Percentiles rank a stretch among this genome's conserved stretches.
These are phyloP conservation scores for Siphonodentalium dalli DNA, from an alignment of 2,888 invertebrate genomes.

Conservation along the genomic window DNA sequence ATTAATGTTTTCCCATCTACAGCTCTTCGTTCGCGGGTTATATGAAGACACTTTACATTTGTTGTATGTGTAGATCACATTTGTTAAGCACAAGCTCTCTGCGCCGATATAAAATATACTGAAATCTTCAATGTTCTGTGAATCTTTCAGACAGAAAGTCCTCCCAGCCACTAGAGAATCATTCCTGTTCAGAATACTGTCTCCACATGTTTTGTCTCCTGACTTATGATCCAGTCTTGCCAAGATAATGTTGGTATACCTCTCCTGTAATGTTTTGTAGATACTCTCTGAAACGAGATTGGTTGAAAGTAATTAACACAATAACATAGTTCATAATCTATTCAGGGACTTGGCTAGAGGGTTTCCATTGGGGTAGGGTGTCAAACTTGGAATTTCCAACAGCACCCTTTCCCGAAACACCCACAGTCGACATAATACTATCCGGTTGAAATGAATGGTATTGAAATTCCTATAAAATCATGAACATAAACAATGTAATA, in stretches of 20 bases:
- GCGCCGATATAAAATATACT: constrained; percentile 75
- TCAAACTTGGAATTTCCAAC: too few relatives aligned
- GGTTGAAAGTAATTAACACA: not conserved
- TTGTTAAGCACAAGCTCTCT: constrained; percentile 73
- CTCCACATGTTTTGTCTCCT: not conserved
- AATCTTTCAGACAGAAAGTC: constrained; percentile 30
- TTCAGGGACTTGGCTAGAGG: too few relatives aligned
- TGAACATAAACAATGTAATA: too few relatives aligned
- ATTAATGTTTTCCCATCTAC: constrained; percentile 40
- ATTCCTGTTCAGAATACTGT: too few relatives aligned
- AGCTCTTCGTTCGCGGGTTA: constrained; percentile 49
- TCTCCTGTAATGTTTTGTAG: constrained; percentile 9
- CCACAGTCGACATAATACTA: too few relatives aligned
- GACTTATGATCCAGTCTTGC: constrained; percentile 17
- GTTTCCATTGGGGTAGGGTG: too few relatives aligned
- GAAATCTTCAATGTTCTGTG: constrained; percentile 67
- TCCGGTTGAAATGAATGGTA: too few relatives aligned
- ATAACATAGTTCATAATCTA: too few relatives aligned
- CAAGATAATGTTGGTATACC: constrained; percentile 15
- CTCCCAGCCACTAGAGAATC: too few relatives aligned
- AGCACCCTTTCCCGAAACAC: too few relatives aligned
- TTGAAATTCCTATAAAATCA: too few relatives aligned
- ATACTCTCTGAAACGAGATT: constrained; percentile 28
- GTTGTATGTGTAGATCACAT: constrained; percentile 68
- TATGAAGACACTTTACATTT: constrained; percentile 61